A percentile compares a stretch with the other conserved stretches of the same genome.
phyloP scores from a whole-genome alignment of 2,797 vertebrate species.

The Lycodopsis pacificus region DNA sequence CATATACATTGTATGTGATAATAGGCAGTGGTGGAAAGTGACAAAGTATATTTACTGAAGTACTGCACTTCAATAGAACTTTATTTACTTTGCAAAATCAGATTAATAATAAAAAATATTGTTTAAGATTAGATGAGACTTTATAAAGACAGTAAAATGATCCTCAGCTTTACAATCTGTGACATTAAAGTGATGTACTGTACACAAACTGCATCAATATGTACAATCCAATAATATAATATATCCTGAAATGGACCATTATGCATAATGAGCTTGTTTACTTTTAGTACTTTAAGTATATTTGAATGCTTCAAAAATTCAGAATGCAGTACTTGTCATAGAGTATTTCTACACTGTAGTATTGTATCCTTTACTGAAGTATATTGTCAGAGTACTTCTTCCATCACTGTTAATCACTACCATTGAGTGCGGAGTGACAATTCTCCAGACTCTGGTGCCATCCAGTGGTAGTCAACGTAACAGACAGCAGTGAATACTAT shows the following conservation, averaged over 20 bases:
- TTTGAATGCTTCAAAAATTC: background rate
- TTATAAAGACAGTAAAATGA: background rate
- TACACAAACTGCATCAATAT: background rate
- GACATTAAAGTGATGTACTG: background rate
- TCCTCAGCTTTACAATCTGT: background rate
- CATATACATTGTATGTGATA: background rate
- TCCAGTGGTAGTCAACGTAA: slow-evolving; percentile 29
- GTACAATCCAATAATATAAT: background rate
- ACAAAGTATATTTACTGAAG: background rate
- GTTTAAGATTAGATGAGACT: background rate
- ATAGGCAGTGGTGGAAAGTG: background rate
- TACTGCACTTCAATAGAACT: background rate
- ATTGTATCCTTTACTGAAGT: background rate
- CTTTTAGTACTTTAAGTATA: background rate
- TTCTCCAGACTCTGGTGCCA: slow-evolving; percentile 6
- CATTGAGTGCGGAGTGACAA: background rate
- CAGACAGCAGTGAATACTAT: background rate
- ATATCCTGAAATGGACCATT: background rate
- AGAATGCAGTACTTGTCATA: background rate
- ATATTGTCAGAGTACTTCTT: no score
- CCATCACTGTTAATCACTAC: background rate
- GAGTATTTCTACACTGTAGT: background rate
- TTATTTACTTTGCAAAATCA: background rate
- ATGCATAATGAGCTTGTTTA: background rate
- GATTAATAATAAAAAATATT: background rate